Evolutionary conservation across 2,888 invertebrate species (phyloP), one percentile per base, ranked within the genome.

Genomic region (Leptinotarsa rubiginosa): DNA sequence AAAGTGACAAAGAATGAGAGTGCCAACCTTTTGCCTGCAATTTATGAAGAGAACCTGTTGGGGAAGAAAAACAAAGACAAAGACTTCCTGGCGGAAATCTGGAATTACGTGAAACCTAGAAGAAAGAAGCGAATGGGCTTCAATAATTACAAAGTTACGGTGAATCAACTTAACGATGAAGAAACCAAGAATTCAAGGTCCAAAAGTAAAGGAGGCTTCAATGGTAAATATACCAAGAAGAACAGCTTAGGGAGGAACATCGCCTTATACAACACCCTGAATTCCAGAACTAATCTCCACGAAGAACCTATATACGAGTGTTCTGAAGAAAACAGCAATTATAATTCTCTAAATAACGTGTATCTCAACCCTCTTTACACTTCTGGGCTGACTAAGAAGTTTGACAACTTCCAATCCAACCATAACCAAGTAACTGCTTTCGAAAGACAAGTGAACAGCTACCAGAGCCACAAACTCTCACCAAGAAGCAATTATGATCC

Each of bases 221-320:
- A 20, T 16, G 65, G 71, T 10, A 78, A 76, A 65, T 74, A 54
- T 49, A 62, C 50, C 1, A 79, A 77, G 66, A 75, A 74, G 41
- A 81, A 75, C 3, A 79, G 69, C 65, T 62, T 83, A n/a, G 82
- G 82, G 3, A 80, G 76, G 71, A 85, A 86, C 72, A 83, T 86
- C 10, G 83, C 86, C 1, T 71, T 85, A 3, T 82, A 80, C 66
- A 87, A 87, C 70, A 85, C 84, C 0, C 70, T 86, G 47, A 86
- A 86, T 71, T 79, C 84, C 2, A 86, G 82, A 79, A 86, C 85
- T 0, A 87, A 87, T 68, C 80, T 87, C 1, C 87, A 86, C 73
- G 87, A 87, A 78, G 87, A 88, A 7, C 82, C 86, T 0, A 88
- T 88, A 65, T 87, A 86, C 77, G 88, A 88, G 74, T 88, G 88